These are phyloP conservation scores for Sinella curviseta DNA, from an alignment of 1,140 invertebrate genomes.

Conservation along the genomic window DNA sequence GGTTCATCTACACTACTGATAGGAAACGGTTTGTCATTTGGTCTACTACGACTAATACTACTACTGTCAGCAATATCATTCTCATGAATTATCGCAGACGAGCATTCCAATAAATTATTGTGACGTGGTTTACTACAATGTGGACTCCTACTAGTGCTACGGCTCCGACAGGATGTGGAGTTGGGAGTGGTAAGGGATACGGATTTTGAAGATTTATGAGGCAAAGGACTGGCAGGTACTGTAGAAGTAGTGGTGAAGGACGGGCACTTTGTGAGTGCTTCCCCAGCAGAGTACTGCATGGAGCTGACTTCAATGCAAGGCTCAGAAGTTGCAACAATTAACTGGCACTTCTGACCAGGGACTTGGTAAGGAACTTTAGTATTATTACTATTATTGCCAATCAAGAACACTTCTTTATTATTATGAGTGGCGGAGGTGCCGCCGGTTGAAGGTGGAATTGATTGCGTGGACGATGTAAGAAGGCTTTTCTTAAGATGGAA, in stretches of 20 bases:
- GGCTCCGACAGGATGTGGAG: not conserved
- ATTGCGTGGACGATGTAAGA: not conserved
- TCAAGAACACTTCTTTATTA: not conserved
- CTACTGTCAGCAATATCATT: not conserved
- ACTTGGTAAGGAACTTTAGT: not conserved
- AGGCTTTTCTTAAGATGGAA: conserved; percentile 4
- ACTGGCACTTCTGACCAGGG: not conserved
- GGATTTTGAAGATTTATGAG: not conserved
- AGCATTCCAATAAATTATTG: not conserved
- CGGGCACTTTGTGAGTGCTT: conserved; percentile 1
- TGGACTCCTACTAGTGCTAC: not conserved
- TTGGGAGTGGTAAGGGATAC: not conserved
- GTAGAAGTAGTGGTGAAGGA: not conserved
- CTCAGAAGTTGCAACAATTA: not conserved
- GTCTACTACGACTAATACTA: not conserved
- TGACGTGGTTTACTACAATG: not conserved
- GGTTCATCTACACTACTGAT: not conserved
- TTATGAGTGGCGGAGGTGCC: not conserved
- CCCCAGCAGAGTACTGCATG: not conserved
- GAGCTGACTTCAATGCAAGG: not conserved
- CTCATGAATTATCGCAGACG: not conserved
- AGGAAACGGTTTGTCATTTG: not conserved
- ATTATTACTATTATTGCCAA: not conserved
- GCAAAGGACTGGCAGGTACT: not conserved
- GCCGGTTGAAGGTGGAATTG: not conserved